Percentiles rank a stretch among this genome's conserved stretches.
These are phyloP conservation scores for Sebastiscus albofasciatus DNA, from an alignment of 2,797 vertebrate species.

Conservation along the genomic window DNA sequence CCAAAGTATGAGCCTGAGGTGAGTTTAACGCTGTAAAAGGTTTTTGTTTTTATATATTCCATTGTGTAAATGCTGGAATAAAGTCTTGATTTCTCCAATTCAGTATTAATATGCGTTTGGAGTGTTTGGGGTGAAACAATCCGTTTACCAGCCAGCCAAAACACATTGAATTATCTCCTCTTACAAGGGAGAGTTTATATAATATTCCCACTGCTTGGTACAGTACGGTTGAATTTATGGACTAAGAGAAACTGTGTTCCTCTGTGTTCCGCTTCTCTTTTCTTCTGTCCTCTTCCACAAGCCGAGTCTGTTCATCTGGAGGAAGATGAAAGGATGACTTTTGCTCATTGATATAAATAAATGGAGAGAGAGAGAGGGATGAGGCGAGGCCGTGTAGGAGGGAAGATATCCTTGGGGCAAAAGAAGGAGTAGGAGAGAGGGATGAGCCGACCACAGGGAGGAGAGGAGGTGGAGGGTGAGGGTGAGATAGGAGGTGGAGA, in stretches of 20 bases:
- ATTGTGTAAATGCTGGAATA: constrained; percentile 31
- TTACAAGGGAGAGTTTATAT: constrained; percentile 68
- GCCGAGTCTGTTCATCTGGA: constrained; percentile 78
- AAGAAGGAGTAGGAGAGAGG: constrained; percentile 75
- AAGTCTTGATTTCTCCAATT: constrained; percentile 46
- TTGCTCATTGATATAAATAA: constrained; percentile 85
- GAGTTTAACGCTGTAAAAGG: constrained; percentile 35
- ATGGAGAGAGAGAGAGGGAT: constrained; percentile 74
- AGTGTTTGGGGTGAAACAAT: constrained; percentile 49
- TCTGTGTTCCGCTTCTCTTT: constrained; percentile 60
- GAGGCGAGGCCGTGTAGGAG: constrained; percentile 77
- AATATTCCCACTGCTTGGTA: constrained; percentile 68
- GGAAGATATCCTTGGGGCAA: constrained; percentile 80
- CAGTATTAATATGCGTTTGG: constrained; percentile 39
- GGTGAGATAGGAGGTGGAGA: constrained; percentile 57
- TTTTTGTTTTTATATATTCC: constrained; percentile 17
- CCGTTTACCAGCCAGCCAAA: constrained; percentile 51
- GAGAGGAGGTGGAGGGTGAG: constrained; percentile 70
- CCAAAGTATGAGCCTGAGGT: constrained; percentile 36
- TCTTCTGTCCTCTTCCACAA: constrained; percentile 75
- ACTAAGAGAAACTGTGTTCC: constrained; percentile 62
- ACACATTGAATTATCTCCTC: constrained; percentile 57
- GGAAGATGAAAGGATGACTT: constrained; percentile 84
- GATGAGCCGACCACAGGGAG: constrained; percentile 72
- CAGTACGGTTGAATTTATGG: constrained; percentile 65